Evolutionary conservation across 1,140 invertebrate species (phyloP).

Genomic region (Mya arenaria): DNA sequence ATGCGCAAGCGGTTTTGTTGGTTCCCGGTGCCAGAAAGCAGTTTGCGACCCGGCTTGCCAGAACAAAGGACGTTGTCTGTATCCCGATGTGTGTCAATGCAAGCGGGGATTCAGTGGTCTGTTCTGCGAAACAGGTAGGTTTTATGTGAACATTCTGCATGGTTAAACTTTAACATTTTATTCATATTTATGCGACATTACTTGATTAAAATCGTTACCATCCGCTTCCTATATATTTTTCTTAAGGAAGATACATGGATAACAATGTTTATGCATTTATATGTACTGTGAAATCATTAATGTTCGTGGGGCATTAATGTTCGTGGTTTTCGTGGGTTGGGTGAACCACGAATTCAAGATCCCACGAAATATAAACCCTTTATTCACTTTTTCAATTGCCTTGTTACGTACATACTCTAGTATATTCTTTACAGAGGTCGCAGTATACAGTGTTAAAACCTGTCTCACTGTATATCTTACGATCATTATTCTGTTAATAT

Average conservation of each 20-base stretch:
- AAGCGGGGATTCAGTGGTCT: conserved; percentile 60
- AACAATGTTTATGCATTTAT: neutral
- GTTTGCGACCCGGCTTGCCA: conserved; percentile 62
- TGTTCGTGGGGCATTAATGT: neutral
- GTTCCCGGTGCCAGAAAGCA: conserved; percentile 60
- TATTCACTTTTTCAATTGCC: too few species aligned
- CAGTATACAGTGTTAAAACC: too few species aligned
- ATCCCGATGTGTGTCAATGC: conserved; percentile 62
- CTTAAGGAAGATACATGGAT: neutral
- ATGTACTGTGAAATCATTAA: neutral
- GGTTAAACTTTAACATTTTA: neutral
- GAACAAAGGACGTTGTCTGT: conserved; percentile 65
- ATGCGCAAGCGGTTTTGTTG: conserved; percentile 64
- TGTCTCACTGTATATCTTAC: too few species aligned
- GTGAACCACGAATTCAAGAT: too few species aligned
- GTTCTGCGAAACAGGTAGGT: conserved; percentile 66
- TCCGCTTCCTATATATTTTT: neutral
- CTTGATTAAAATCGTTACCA: neutral
- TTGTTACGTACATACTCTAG: too few species aligned
- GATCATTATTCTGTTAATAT: too few species aligned
- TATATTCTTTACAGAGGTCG: too few species aligned
- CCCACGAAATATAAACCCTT: too few species aligned
- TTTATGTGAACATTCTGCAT: neutral
- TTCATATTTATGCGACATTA: neutral
- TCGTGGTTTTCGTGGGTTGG: neutral